A percentile compares a stretch with the other conserved stretches of the same genome.
Conservation (phyloP, 2,113 vertebrate species). For the Mobula birostris region DNA sequence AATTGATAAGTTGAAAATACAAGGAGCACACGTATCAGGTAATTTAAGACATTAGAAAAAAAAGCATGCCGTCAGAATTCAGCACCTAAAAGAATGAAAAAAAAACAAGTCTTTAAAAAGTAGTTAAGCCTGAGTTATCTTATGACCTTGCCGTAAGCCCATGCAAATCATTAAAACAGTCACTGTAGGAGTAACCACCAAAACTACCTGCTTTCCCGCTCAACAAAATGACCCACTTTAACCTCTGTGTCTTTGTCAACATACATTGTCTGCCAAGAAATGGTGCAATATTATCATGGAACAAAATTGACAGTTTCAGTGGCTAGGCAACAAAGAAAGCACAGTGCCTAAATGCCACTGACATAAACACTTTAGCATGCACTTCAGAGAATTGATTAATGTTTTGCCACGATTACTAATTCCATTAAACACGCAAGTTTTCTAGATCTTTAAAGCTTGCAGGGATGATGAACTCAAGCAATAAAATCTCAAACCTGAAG, state of each 20-base stretch:
- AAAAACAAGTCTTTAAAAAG: background rate
- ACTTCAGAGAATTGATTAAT: background rate
- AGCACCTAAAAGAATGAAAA: background rate
- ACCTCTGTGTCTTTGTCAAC: slow-evolving; percentile 26
- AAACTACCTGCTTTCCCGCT: slow-evolving; percentile 30
- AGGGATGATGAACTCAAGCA: too few relatives aligned
- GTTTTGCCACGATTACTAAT: background rate
- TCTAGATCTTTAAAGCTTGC: background rate
- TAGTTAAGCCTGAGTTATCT: background rate
- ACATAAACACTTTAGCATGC: background rate
- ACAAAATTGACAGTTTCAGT: slow-evolving; percentile 35
- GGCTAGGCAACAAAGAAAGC: slow-evolving; percentile 33
- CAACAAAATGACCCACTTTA: background rate
- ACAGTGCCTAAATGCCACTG: background rate
- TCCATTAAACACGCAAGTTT: background rate
- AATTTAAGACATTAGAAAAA: background rate
- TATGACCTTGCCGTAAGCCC: background rate
- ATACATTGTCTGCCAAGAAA: slow-evolving; percentile 23
- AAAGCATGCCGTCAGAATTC: background rate
- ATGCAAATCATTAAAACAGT: background rate
- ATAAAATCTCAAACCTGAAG: background rate
- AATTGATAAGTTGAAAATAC: background rate
- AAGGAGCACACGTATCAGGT: background rate
- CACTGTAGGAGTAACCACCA: background rate
- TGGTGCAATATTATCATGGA: background rate